Evolutionary conservation across 2,113 vertebrate species (phyloP).

Genomic region (Anthoscopus minutus): DNA sequence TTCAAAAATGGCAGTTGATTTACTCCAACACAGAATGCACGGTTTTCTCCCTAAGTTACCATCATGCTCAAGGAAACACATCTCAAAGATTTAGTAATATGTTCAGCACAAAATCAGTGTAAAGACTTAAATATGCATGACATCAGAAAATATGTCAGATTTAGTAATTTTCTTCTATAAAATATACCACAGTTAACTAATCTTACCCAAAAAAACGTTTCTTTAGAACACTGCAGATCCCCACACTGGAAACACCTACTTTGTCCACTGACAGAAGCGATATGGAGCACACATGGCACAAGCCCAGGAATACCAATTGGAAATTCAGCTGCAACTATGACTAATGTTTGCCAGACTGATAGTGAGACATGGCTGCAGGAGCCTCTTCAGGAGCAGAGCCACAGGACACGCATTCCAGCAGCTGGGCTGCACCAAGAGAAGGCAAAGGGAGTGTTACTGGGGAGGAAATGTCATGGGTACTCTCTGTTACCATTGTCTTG

Average conservation of each 20-base stretch:
- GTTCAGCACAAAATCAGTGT: neutral
- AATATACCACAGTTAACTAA: neutral
- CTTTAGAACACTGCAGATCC: neutral
- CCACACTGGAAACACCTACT: neutral
- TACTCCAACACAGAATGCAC: neutral
- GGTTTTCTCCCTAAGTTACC: neutral
- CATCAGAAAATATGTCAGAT: neutral
- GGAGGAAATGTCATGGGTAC: neutral
- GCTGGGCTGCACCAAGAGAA: neutral
- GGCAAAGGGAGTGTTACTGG: neutral
- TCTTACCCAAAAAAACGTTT: neutral
- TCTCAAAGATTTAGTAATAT: neutral
- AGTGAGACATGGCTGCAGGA: neutral
- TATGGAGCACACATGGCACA: neutral
- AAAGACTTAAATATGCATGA: neutral
- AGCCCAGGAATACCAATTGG: neutral
- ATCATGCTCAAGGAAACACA: neutral
- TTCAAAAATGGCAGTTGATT: neutral
- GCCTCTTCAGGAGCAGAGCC: neutral
- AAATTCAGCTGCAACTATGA: conserved; percentile 17
- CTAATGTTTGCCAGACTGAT: conserved; percentile 30
- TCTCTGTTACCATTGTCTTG: neutral
- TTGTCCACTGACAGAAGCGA: neutral
- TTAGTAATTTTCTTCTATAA: neutral
- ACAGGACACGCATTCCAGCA: neutral